Evolutionary conservation across 2,888 invertebrate genomes (phyloP), one percentile per base, ranked within the genome.

Genomic region (Noctua janthina): DNA sequence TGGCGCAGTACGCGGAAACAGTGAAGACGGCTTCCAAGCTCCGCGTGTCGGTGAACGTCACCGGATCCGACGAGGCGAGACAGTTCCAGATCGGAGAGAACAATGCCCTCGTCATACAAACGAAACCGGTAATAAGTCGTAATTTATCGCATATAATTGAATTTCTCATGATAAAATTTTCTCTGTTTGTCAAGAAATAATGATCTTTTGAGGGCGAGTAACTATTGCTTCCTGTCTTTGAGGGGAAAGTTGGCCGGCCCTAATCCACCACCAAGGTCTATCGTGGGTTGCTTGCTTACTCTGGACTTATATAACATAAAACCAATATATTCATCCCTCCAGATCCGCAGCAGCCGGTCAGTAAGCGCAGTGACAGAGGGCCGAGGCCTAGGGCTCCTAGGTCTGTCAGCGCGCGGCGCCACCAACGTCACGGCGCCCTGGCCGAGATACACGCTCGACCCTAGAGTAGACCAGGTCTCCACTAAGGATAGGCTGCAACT

Each of bases 351-450:
- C 85, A 97, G 97, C 0, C 97, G 98, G 17, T 95, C 97, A 82
- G 97, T 99, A 1, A 98, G 98, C 81, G 97, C 99, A 39, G 97
- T 97, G 72, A 99, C 98, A 0, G 98, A 97, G 88, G 99, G 99
- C 23, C 97, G 97, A 71, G 99, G 99, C 17, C 97, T 99, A 76
- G 98, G 98, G 0, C 94, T 99, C 80, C 97, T 98, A 69, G 98
- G 98, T 90, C 97, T 99, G 39, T 97, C 98, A 0, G 99, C 98
- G 88, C 97, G 97, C 70, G 99, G 98, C 92, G 98, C 98, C 94
- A 97, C 99, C 82, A 98, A 99, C 92, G 98, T 99, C 7, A 99
- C 99, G 23, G 99, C 98, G 49, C 98, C 98, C 59, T 98, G 98
- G 98, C 99, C 99, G 6, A 97, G 98, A 86, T 99, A 99, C 95